Conservation (phyloP, 2,888 invertebrate genomes). For the Trachelus tabidus region DNA sequence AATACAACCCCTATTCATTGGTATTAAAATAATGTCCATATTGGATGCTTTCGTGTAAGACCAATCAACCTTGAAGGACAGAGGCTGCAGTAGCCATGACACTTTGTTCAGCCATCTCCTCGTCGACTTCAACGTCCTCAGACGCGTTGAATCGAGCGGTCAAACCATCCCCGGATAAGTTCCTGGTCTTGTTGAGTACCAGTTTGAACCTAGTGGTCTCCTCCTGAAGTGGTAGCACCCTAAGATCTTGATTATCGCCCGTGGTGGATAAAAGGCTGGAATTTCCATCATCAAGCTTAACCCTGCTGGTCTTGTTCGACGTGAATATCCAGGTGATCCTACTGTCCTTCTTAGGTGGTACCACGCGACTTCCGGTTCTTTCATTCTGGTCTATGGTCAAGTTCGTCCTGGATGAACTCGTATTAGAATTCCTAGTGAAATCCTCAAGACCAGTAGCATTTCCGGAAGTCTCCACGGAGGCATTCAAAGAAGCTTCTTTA, state of each 20-base stretch:
- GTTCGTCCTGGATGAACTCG: no score
- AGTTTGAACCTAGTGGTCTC: slow-evolving; percentile 45
- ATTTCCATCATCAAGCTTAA: slow-evolving; percentile 38
- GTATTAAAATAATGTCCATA: neutral
- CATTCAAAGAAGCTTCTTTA: slow-evolving; percentile 22
- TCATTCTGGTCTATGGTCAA: no score
- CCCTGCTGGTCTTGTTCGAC: slow-evolving; percentile 37
- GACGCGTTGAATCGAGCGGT: slow-evolving; percentile 45
- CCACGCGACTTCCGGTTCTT: no score
- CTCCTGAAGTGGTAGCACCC: slow-evolving; percentile 50
- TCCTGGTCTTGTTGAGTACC: slow-evolving; percentile 46
- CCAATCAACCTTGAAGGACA: slow-evolving; percentile 42
- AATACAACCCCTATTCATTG: no score
- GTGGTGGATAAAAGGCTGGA: slow-evolving; percentile 23
- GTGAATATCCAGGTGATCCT: slow-evolving; percentile 51
- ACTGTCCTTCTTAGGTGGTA: slow-evolving; percentile 42
- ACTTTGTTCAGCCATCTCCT: slow-evolving; percentile 44
- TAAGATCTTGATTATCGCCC: slow-evolving; percentile 34
- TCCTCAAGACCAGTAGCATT: neutral
- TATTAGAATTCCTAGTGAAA: no score
- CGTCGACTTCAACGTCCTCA: slow-evolving; percentile 47
- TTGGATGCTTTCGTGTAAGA: neutral
- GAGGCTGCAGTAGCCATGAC: slow-evolving; percentile 53
- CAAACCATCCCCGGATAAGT: slow-evolving; percentile 31
- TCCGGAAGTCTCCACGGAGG: slow-evolving; percentile 21